Conservation (phyloP, 2,113 vertebrate genomes). For the Marcusenius ussheri region DNA sequence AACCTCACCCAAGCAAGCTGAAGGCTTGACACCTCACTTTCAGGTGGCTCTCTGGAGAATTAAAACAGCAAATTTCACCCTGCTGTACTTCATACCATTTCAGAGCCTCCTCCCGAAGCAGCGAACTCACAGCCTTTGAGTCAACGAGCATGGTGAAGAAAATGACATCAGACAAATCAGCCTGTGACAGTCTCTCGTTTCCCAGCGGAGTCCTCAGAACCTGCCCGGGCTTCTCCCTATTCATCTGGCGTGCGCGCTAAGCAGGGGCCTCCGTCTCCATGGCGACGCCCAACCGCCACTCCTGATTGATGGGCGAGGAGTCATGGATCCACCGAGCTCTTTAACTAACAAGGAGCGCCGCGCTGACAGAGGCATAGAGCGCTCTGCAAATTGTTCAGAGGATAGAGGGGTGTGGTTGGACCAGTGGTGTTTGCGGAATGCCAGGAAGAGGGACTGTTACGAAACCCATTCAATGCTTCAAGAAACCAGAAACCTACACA, state of each 20-base stretch:
- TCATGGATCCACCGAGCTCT: constrained; percentile 1
- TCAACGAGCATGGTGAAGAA: neutral
- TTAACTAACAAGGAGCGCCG: constrained; percentile 22
- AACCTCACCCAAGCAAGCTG: neutral
- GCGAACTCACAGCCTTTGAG: neutral
- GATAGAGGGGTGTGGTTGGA: neutral
- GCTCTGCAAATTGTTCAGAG: neutral
- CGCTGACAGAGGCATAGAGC: neutral
- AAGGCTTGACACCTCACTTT: neutral
- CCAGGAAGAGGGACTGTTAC: neutral
- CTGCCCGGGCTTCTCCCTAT: neutral
- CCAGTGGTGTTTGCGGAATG: neutral
- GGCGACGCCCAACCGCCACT: constrained; percentile 35
- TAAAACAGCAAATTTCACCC: neutral
- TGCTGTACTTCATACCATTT: neutral
- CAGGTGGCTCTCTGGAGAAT: neutral
- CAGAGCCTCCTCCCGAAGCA: neutral
- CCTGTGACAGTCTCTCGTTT: neutral
- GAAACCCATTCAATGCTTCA: neutral
- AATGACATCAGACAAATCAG: neutral
- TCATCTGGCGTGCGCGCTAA: neutral
- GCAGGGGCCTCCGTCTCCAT: constrained; percentile 30
- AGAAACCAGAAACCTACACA: neutral
- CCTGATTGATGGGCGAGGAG: constrained; percentile 32
- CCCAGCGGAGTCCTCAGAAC: neutral